Percentiles rank a stretch among this genome's conserved stretches.
Conservation (phyloP, 1,140 invertebrate species). For the Melipona quadrifasciata region DNA sequence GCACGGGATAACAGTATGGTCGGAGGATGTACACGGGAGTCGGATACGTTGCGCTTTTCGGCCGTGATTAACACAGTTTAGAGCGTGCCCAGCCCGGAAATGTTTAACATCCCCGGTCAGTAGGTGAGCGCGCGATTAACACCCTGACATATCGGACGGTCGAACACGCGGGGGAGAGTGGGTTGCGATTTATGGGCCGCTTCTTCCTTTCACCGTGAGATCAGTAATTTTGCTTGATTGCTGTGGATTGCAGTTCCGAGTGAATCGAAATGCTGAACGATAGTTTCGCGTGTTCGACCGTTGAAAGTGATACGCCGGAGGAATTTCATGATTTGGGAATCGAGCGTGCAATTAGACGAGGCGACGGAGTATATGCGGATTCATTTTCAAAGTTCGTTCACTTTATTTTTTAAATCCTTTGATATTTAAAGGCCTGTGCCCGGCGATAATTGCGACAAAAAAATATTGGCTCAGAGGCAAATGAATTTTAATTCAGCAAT, state of each 20-base stretch:
- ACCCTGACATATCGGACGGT: background rate
- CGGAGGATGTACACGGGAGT: background rate
- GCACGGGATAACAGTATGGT: background rate
- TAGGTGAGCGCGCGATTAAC: slow-evolving; percentile 44
- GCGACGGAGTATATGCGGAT: background rate
- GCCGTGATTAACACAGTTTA: slow-evolving; percentile 39
- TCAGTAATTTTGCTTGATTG: slow-evolving; percentile 17
- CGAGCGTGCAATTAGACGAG: background rate
- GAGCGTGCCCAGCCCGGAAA: background rate
- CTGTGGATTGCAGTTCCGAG: background rate
- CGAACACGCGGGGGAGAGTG: no score
- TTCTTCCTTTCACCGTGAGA: slow-evolving; percentile 18
- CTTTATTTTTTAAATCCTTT: no score
- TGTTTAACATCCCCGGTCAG: slow-evolving; percentile 43
- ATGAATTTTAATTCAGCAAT: no score
- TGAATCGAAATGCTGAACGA: background rate
- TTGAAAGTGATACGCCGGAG: background rate
- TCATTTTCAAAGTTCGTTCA: no score
- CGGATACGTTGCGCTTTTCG: slow-evolving; percentile 23
- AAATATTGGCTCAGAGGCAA: no score
- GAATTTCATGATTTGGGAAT: background rate
- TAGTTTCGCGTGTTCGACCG: background rate
- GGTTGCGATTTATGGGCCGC: slow-evolving; percentile 6
- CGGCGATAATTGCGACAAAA: no score
- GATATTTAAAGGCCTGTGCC: no score